These are phyloP conservation scores for Crotalus tigris DNA, from an alignment of 2,113 vertebrate genomes.

Conservation along the genomic window DNA sequence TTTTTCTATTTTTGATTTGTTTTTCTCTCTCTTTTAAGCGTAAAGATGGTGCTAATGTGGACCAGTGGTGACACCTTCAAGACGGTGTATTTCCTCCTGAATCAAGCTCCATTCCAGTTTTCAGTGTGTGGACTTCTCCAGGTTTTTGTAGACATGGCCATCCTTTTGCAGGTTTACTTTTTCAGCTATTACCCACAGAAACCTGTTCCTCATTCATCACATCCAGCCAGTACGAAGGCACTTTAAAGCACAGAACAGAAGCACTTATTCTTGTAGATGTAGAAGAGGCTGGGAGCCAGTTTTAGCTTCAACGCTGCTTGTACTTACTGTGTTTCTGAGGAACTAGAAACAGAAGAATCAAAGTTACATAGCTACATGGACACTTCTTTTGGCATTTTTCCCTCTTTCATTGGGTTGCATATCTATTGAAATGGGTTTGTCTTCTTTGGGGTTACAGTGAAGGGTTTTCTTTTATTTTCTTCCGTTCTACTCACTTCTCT, in stretches of 20 bases:
- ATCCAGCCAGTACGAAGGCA: slow-evolving; percentile 88
- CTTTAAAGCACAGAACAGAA: slow-evolving; percentile 69
- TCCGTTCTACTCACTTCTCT: slow-evolving; percentile 47
- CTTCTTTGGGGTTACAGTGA: slow-evolving; percentile 21
- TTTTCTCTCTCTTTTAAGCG: slow-evolving; percentile 66
- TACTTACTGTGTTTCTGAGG: slow-evolving; percentile 20
- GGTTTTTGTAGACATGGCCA: slow-evolving; percentile 88
- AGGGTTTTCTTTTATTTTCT: slow-evolving; percentile 3
- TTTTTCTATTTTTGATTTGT: neutral
- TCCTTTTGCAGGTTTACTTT: slow-evolving; percentile 89
- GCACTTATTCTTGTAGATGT: neutral
- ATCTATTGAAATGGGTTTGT: slow-evolving; percentile 33
- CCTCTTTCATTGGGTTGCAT: slow-evolving; percentile 36
- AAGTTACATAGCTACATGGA: neutral
- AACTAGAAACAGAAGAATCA: slow-evolving; percentile 35
- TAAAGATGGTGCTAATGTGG: slow-evolving; percentile 99
- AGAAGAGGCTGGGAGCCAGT: neutral
- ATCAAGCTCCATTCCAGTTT: slow-evolving; percentile 93
- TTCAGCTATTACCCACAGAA: slow-evolving; percentile 88
- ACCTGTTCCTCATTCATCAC: slow-evolving; percentile 75
- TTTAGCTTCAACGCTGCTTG: slow-evolving; percentile 15
- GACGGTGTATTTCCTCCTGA: slow-evolving; percentile 92
- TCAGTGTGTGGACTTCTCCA: slow-evolving; percentile 92
- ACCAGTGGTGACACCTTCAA: slow-evolving; percentile 96
- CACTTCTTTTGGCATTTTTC: neutral